Evolutionary conservation across 2,888 invertebrate genomes (phyloP).

Genomic region (Apoda limacodes): DNA sequence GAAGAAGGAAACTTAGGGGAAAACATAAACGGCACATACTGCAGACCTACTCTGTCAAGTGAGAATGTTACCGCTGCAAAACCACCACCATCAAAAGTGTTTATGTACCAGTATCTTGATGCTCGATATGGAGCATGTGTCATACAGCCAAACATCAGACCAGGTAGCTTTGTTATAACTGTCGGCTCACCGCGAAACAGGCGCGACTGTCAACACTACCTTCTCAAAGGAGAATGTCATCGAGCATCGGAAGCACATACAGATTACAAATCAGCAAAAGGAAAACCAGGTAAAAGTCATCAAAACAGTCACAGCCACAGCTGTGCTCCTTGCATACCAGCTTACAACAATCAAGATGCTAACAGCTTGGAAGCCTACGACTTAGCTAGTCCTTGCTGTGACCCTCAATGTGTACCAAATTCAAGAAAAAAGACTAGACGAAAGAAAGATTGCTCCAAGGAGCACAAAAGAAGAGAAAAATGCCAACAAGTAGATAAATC

Average conservation of each 20-base stretch:
- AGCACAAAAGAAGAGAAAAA: conserved; percentile 72
- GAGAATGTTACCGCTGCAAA: conserved; percentile 76
- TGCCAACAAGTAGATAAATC: conserved; percentile 63
- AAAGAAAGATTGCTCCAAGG: conserved; percentile 72
- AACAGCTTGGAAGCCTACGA: conserved; percentile 89
- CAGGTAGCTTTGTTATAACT: conserved; percentile 79
- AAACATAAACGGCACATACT: conserved; percentile 71
- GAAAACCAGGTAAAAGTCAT: conserved; percentile 45
- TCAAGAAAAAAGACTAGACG: conserved; percentile 58
- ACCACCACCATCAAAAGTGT: conserved; percentile 54
- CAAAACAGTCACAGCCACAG: conserved; percentile 66
- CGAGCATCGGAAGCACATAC: conserved; percentile 35
- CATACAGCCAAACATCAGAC: conserved; percentile 73
- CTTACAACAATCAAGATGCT: conserved; percentile 74
- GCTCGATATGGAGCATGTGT: conserved; percentile 78
- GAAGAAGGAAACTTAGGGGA: conserved; percentile 56
- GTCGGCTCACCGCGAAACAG: conserved; percentile 76
- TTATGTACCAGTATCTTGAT: conserved; percentile 78
- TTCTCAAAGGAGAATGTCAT: conserved; percentile 65
- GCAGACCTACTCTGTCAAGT: conserved; percentile 83
- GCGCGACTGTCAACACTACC: conserved; percentile 76
- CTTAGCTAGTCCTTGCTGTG: conserved; percentile 87
- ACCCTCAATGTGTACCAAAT: conserved; percentile 86
- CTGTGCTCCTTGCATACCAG: conserved; percentile 79
- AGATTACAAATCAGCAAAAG: conserved; percentile 32